Percentiles rank a stretch among this genome's conserved stretches.
Evolutionary conservation across 2,888 invertebrate genomes (phyloP).

Genomic region (Falcaria lacertinaria): DNA sequence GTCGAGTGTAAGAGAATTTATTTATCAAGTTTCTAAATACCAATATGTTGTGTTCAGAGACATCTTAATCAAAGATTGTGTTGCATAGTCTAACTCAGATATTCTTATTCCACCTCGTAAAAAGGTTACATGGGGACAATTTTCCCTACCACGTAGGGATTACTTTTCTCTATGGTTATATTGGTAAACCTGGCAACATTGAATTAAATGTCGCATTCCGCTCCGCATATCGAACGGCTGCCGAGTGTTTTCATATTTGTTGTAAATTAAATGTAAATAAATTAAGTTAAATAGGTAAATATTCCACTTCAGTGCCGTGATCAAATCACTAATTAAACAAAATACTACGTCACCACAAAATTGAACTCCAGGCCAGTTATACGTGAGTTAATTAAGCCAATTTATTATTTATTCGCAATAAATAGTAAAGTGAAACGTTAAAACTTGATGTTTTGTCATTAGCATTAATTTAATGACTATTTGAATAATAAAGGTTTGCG

Average conservation of each 20-base stretch:
- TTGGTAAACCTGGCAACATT: no score
- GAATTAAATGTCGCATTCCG: conserved; percentile 3
- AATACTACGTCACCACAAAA: neutral
- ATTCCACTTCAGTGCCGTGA: neutral
- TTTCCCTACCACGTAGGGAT: no score
- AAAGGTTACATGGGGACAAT: no score
- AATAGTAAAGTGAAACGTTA: neutral
- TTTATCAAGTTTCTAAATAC: no score
- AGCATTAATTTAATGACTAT: neutral
- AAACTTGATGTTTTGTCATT: neutral
- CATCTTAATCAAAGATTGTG: no score
- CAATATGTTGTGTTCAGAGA: no score
- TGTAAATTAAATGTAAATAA: conserved; percentile 19
- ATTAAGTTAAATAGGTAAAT: conserved; percentile 9
- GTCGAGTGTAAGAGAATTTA: no score
- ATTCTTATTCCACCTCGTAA: no score
- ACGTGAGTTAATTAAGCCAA: neutral
- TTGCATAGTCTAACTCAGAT: no score
- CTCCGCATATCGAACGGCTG: conserved; percentile 13
- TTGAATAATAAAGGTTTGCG: no score
- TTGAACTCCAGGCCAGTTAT: neutral
- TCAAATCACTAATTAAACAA: neutral
- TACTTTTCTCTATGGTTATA: neutral
- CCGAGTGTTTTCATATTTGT: conserved; percentile 15
- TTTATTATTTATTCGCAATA: neutral